Evolutionary conservation across 2,888 invertebrate genomes (phyloP), one percentile per base, ranked within the genome.

Genomic region (Rhorus exstirpatorius): DNA sequence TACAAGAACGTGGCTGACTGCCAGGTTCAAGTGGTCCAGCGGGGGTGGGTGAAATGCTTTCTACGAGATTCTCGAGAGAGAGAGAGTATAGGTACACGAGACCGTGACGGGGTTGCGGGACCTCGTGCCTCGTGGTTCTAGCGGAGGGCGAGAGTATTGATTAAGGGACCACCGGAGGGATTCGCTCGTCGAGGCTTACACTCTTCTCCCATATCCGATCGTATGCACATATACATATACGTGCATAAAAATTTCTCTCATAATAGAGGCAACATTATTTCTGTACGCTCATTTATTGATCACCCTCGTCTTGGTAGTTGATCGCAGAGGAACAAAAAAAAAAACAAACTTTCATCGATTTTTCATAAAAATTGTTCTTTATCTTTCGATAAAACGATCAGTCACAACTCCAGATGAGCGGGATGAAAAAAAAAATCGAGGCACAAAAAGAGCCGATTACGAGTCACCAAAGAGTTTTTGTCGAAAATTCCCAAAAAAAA

Each of bases 71-170:
- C 31, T 53, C 44, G 31, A 21, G 51, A 14, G 53, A 31, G 67
- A 35, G 17, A 26, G 46, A 41, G 41, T 41, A 35, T 24, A 79
- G 82, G 61, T 21, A 61, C 21, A 46, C 83, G 79, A 81, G 79
- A 53, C 41, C 61, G 78, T 79, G 74, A 79, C 67, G 82, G 82
- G 77, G 77, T 77, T 78, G 72, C 60, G 72, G 60, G 70, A 79
- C 75, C 75, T 65, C 79, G 82, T 58, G 75, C 75, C 75, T 65
- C 79, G 82, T 58, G 75, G 63, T 74, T 78, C 72, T 75, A 81
- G 79, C 83, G 84, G 72, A 84, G 84, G 86, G 84, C 87, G 67
- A 86, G 85, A 90, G 90, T 90, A 90, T 90, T 90, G 90, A 90
- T 90, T 88, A 89, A 90, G 87, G 89, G 87, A 87, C 85, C 68